Conservation (phyloP, 92 coral and sea anemone species). For the Parazoanthus swiftii region DNA sequence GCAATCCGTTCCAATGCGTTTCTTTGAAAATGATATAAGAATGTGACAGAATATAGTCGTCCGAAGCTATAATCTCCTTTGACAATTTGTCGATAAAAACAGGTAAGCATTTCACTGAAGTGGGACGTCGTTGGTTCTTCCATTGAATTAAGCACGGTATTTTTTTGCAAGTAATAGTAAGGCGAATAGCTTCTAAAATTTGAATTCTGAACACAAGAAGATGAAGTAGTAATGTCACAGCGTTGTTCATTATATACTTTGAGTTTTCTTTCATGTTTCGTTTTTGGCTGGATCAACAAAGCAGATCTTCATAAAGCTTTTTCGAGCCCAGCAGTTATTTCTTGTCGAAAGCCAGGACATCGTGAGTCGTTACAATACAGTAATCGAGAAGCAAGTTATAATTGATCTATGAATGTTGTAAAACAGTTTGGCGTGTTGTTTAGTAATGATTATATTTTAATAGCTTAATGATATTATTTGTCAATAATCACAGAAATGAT, state of each 20-base stretch:
- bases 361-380: neutral
- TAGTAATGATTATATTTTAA: neutral
- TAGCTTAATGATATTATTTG: neutral
- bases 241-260: slow-evolving; percentile 1
- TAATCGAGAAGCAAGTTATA: neutral
- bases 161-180: neutral
- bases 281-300: neutral
- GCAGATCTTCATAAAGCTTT: neutral
- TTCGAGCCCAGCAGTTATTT: neutral
- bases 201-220: neutral
- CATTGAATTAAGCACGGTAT: neutral
- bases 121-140: neutral
- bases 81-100: neutral
- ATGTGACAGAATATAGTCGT: neutral
- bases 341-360: neutral
- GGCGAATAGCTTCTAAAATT: neutral
- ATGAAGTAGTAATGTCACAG: neutral
- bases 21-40: neutral
- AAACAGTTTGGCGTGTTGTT: neutral
- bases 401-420: neutral
- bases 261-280: neutral
- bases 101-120: neutral
- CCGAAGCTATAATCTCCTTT: neutral
- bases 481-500: neutral
- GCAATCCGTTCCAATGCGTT: neutral